A percentile compares a stretch with the other conserved stretches of the same genome.
Evolutionary conservation across 1,140 invertebrate species (phyloP).

Genomic region (Sarcophaga peregrina): DNA sequence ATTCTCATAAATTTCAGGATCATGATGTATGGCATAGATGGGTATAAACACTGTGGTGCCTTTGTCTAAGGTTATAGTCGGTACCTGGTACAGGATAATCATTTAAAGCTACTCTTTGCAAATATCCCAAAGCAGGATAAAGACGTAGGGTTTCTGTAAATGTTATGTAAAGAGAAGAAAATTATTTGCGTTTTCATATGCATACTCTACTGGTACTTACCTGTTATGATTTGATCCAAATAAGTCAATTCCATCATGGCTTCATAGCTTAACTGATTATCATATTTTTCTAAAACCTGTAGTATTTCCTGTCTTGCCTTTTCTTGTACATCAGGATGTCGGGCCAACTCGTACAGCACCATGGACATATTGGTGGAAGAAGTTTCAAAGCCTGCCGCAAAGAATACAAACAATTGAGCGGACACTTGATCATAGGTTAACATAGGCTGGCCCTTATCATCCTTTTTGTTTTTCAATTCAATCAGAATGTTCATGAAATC

Average conservation of each 20-base stretch:
- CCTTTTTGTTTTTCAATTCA: constrained; percentile 37
- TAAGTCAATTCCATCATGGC: constrained; percentile 72
- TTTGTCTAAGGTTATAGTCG: constrained; percentile 61
- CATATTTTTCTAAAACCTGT: constrained; percentile 66
- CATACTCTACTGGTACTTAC: constrained; percentile 52
- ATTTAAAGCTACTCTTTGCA: constrained; percentile 66
- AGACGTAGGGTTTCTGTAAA: constrained; percentile 68
- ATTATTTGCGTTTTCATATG: background rate
- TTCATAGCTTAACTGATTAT: constrained; percentile 72
- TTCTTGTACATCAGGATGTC: constrained; percentile 75
- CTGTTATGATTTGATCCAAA: constrained; percentile 72
- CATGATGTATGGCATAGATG: constrained; percentile 71
- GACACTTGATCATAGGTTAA: constrained; percentile 68
- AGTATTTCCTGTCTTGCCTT: constrained; percentile 74
- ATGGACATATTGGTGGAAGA: constrained; percentile 77
- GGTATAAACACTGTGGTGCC: constrained; percentile 63
- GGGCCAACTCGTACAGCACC: constrained; percentile 75
- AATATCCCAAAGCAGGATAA: constrained; percentile 68
- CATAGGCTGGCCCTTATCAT: constrained; percentile 28
- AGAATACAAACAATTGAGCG: constrained; percentile 77
- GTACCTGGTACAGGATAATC: constrained; percentile 66
- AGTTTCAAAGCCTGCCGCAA: constrained; percentile 82
- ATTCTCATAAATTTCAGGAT: constrained; percentile 72
- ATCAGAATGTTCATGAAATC: constrained; percentile 33
- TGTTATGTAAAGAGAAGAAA: background rate